These are phyloP conservation scores for Hipposideros larvatus DNA, from an alignment of 2,797 vertebrate genomes.

Conservation along the genomic window DNA sequence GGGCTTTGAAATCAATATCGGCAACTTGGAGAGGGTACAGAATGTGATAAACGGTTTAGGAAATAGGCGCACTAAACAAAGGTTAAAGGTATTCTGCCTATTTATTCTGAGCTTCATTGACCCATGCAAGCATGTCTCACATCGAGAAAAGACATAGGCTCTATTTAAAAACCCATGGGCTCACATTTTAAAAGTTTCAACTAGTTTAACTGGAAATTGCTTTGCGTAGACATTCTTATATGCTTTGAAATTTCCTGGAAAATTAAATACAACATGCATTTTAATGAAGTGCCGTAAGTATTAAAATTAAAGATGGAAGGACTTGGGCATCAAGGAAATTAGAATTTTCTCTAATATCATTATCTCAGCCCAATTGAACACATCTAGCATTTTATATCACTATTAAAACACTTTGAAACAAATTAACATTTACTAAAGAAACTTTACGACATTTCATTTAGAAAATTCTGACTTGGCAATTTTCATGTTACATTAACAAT, in stretches of 20 bases:
- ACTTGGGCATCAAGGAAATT: constrained; percentile 66
- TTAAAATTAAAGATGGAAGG: constrained; percentile 74
- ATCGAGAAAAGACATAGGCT: constrained; percentile 44
- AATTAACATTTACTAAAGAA: constrained; percentile 74
- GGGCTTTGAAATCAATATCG: constrained; percentile 62
- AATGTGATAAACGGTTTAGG: constrained; percentile 49
- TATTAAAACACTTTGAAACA: constrained; percentile 71
- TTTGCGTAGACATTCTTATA: constrained; percentile 62
- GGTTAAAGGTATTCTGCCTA: constrained; percentile 53
- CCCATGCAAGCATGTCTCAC: background rate
- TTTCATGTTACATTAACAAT: constrained; percentile 56
- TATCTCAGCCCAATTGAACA: constrained; percentile 75
- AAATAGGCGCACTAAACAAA: constrained; percentile 35
- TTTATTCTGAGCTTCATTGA: constrained; percentile 8
- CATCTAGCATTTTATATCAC: constrained; percentile 69
- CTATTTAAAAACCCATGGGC: background rate
- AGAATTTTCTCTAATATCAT: constrained; percentile 71
- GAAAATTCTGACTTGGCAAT: constrained; percentile 60
- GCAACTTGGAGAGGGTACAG: constrained; percentile 48
- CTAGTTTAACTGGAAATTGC: constrained; percentile 68
- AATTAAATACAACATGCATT: constrained; percentile 76
- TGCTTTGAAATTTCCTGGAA: constrained; percentile 76
- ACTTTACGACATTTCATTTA: constrained; percentile 58
- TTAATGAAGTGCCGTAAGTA: constrained; percentile 63
- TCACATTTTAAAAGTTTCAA: constrained; percentile 62